A percentile compares a stretch with the other conserved stretches of the same genome.
These are phyloP conservation scores for Fopius arisanus DNA, from an alignment of 1,140 invertebrate genomes.

Conservation along the genomic window DNA sequence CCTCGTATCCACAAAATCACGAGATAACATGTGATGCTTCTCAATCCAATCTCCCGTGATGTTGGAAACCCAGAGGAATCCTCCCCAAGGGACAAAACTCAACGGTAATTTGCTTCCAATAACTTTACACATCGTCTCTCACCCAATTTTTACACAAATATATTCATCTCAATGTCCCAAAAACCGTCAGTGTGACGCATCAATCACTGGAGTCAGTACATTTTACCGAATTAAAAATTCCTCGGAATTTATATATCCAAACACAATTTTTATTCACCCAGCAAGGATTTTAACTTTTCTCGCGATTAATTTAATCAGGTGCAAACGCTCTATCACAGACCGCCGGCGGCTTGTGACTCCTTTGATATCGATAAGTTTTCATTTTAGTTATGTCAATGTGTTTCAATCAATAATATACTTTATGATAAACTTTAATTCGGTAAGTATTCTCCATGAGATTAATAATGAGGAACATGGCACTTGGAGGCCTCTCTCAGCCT, in stretches of 20 bases:
- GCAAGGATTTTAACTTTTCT: not conserved
- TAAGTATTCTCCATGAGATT: constrained; percentile 9
- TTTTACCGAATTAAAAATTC: constrained; percentile 7
- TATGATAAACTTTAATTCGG: constrained; percentile 5
- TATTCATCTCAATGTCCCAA: not conserved
- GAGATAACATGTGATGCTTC: too few relatives aligned
- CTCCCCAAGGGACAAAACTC: not conserved
- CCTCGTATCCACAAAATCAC: too few relatives aligned
- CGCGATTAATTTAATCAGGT: not conserved
- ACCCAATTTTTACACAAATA: not conserved
- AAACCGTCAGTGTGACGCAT: not conserved
- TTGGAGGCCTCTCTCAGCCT: not conserved
- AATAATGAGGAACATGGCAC: constrained; percentile 14
- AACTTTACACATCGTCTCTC: not conserved
- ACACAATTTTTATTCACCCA: not conserved
- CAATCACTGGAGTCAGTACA: constrained; percentile 1
- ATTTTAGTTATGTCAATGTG: not conserved
- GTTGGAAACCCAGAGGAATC: not conserved
- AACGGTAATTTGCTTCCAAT: not conserved
- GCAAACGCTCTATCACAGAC: not conserved
- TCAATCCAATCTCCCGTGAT: too few relatives aligned
- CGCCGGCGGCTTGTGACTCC: not conserved
- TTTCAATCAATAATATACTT: not conserved
- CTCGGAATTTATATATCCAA: not conserved
- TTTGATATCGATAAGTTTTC: not conserved